Conservation (phyloP, 2,797 vertebrate species). For the Pangasius sanitwongsei region DNA sequence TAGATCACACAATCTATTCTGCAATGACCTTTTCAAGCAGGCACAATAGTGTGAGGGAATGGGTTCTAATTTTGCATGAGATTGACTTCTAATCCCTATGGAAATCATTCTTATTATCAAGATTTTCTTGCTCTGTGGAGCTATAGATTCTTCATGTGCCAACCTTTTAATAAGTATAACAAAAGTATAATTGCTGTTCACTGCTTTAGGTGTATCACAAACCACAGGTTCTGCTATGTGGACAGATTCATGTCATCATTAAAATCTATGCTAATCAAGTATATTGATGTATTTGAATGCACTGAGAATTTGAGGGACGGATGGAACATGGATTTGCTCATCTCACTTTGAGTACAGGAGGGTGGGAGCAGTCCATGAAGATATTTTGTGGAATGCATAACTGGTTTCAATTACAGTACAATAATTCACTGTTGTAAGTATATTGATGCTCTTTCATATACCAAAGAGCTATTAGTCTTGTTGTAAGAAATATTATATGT, state of each 20-base stretch:
- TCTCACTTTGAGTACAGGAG: neutral
- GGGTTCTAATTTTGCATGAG: constrained; percentile 62
- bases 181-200: neutral
- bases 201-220: neutral
- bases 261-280: neutral
- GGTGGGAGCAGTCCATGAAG: neutral
- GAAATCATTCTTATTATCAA: constrained; percentile 73
- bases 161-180: constrained; percentile 60
- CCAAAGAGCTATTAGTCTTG: neutral
- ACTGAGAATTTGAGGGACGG: neutral
- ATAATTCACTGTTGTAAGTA: neutral
- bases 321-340: neutral
- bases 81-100: constrained; percentile 73
- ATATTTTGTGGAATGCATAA: neutral
- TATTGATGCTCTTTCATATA: neutral
- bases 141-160: constrained; percentile 53
- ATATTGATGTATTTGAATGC: constrained; percentile 11
- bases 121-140: constrained; percentile 67
- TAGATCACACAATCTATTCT: constrained; percentile 58
- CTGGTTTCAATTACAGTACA: neutral
- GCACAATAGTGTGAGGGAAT: constrained; percentile 65
- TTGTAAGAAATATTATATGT: neutral
- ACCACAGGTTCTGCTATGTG: neutral
- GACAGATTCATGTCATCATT: neutral
- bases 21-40: constrained; percentile 71